Percentiles rank a stretch among this genome's conserved stretches.
phyloP scores from a whole-genome alignment of 1,140 invertebrate species.

The Drosophila busckii region DNA sequence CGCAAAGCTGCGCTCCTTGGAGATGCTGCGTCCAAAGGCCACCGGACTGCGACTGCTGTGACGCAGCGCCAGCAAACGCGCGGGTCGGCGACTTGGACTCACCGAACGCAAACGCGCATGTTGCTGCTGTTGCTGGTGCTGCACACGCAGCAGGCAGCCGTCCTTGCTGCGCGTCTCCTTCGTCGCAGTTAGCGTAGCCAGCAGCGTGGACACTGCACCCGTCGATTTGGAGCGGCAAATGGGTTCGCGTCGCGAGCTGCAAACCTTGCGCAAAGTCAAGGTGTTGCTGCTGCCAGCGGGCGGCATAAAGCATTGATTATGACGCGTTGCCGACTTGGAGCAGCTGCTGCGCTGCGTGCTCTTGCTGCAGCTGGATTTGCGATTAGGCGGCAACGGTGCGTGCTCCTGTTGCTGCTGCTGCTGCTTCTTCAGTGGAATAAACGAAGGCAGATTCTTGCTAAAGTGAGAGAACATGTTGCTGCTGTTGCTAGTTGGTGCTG shows the following conservation, averaged over 20 bases:
- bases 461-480: conserved; percentile 78
- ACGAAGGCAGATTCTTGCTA: conserved; percentile 80
- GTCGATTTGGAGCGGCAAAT: conserved; percentile 69
- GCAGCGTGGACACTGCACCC: conserved; percentile 57
- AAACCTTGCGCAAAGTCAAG: conserved; percentile 53
- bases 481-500: conserved; percentile 5
- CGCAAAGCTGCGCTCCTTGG: conserved; percentile 77
- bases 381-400: conserved; percentile 60
- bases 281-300: conserved; percentile 51
- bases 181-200: conserved; percentile 49
- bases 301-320: conserved; percentile 82
- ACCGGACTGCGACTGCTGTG: conserved; percentile 76
- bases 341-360: conserved; percentile 67
- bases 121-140: conserved; percentile 50
- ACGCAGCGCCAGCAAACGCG: conserved; percentile 46
- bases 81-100: conserved; percentile 51
- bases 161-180: conserved; percentile 44
- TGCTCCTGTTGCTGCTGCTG: conserved; percentile 36
- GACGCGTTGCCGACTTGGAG: conserved; percentile 75
- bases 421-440: conserved; percentile 69
- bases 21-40: conserved; percentile 74
- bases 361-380: conserved; percentile 87
- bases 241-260: conserved; percentile 34
- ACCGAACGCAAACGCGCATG: conserved; percentile 51
- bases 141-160: conserved; percentile 46